phyloP scores from a whole-genome alignment of 1,140 invertebrate species.

The Aplysia californica region DNA sequence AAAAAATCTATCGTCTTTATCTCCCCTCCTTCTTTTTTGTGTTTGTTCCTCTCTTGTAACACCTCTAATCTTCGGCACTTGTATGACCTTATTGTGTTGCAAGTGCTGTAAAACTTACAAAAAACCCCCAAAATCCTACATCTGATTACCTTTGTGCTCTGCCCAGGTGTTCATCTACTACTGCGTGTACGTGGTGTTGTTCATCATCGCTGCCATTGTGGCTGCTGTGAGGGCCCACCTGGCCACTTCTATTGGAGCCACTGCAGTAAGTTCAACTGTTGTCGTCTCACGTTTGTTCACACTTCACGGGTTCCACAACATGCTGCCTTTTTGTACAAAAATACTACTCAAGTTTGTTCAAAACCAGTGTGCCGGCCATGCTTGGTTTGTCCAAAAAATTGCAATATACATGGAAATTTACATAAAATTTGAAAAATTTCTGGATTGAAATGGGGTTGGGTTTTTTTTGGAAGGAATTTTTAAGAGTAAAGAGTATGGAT shows the following conservation, averaged over 20 bases:
- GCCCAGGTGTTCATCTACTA: slow-evolving; percentile 81
- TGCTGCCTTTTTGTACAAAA: background rate
- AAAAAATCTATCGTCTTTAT: too few relatives aligned
- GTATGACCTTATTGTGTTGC: too few relatives aligned
- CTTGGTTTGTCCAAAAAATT: background rate
- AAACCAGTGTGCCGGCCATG: background rate
- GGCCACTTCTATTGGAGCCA: slow-evolving; percentile 36
- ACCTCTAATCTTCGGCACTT: too few relatives aligned
- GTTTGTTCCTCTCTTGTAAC: too few relatives aligned
- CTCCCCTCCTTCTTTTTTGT: too few relatives aligned
- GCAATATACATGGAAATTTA: background rate
- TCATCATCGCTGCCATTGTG: slow-evolving; percentile 53
- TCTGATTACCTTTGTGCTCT: too few relatives aligned
- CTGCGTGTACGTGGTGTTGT: slow-evolving; percentile 77
- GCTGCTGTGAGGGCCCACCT: slow-evolving; percentile 38
- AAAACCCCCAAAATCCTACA: too few relatives aligned
- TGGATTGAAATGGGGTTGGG: background rate
- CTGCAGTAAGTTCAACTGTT: slow-evolving; percentile 40
- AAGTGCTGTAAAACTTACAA: too few relatives aligned
- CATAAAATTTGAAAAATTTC: background rate
- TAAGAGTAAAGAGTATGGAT: too few relatives aligned
- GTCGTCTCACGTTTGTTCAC: background rate
- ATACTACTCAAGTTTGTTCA: background rate
- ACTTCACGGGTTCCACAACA: background rate
- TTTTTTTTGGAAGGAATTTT: too few relatives aligned